phyloP scores from a whole-genome alignment of 2,113 vertebrate genomes.

The Xyrauchen texanus region DNA sequence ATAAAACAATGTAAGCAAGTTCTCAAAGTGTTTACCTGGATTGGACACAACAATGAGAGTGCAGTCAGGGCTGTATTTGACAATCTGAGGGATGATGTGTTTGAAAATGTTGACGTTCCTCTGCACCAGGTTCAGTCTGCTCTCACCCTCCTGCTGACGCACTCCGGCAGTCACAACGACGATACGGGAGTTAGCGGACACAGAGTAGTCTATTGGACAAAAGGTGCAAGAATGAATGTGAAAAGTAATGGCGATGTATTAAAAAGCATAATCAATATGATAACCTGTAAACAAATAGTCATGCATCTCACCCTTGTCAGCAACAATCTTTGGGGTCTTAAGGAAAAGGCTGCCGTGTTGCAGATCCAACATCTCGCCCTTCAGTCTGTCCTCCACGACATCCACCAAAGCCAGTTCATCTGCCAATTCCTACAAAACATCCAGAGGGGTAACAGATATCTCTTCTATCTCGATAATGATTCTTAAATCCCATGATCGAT shows the following conservation, averaged over 20 bases:
- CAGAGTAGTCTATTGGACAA: constrained; percentile 82
- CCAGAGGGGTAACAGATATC: too few relatives aligned
- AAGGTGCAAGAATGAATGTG: not conserved
- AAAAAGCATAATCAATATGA: not conserved
- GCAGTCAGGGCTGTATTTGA: constrained; percentile 93
- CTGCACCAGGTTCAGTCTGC: constrained; percentile 93
- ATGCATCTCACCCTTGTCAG: constrained; percentile 83
- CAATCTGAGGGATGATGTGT: constrained; percentile 90
- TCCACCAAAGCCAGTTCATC: constrained; percentile 95
- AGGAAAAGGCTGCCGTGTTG: constrained; percentile 95
- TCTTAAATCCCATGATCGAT: too few relatives aligned
- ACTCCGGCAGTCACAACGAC: constrained; percentile 94
- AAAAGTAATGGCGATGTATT: not conserved
- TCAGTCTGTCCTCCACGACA: constrained; percentile 94
- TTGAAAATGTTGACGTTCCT: constrained; percentile 97
- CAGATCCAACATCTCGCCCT: constrained; percentile 96
- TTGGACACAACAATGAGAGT: constrained; percentile 94
- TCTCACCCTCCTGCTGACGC: constrained; percentile 96
- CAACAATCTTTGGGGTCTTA: constrained; percentile 89
- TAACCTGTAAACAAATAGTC: not conserved
- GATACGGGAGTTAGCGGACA: constrained; percentile 90
- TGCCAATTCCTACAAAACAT: constrained; percentile 77
- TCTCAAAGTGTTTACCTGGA: constrained; percentile 78
- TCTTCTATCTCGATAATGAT: too few relatives aligned
- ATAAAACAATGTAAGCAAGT: not conserved